A percentile compares a stretch with the other conserved stretches of the same genome.
Evolutionary conservation across 2,797 vertebrate genomes (phyloP).

Genomic region (Podarcis siculus): DNA sequence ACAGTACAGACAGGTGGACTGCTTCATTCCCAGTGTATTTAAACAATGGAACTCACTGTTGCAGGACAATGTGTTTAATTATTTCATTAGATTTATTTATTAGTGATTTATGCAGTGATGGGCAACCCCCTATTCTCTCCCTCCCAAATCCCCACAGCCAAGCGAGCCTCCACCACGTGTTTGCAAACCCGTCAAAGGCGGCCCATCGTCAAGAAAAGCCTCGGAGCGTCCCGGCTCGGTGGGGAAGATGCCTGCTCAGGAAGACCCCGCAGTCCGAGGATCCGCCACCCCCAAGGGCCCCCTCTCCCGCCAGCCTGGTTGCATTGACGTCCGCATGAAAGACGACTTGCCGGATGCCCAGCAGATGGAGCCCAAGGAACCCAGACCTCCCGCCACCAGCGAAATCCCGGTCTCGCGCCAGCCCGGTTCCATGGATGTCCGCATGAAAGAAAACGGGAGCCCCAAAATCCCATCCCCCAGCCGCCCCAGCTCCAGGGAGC

Average conservation of each 20-base stretch:
- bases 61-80: too few relatives aligned
- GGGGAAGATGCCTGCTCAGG: rapidly evolving
- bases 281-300: rapidly evolving
- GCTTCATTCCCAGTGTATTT: too few relatives aligned
- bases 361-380: background rate
- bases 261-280: rapidly evolving
- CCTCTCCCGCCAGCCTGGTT: rapidly evolving
- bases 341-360: rapidly evolving
- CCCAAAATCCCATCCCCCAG: background rate
- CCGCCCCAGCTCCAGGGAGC: rapidly evolving
- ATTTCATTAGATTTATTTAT: too few relatives aligned
- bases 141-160: background rate
- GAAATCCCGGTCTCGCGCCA: background rate
- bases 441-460: rapidly evolving
- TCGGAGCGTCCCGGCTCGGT: rapidly evolving
- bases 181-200: rapidly evolving
- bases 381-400: rapidly evolving
- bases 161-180: rapidly evolving
- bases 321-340: background rate
- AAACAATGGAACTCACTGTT: too few relatives aligned
- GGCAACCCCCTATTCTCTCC: background rate
- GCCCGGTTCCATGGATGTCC: background rate
- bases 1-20: too few relatives aligned
- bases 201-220: rapidly evolving
- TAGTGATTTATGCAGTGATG: background rate